Evolutionary conservation across 2,113 vertebrate species (phyloP), one percentile per base, ranked within the genome.

Genomic region (Chaenogobius annularis): DNA sequence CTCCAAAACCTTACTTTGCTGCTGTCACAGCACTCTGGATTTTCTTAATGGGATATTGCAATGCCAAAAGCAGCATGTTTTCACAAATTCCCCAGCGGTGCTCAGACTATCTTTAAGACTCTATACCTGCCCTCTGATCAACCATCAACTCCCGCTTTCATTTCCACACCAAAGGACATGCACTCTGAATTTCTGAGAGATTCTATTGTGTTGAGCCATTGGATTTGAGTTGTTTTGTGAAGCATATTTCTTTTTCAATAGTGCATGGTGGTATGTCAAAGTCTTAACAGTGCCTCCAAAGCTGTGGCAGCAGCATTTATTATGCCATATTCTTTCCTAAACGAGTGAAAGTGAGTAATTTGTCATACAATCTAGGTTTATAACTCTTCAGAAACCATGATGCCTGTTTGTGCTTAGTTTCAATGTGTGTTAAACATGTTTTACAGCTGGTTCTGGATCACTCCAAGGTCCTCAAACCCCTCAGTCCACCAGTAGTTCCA

Each of bases 401-500:
- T 22, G 52, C 0, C 20, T 20, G 20, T 5, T 12, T 58, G 55
- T 23, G 54, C 20, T 58, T 9, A 14, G 3, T 10, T 37, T 78
- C 66, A 73, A 11, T 35, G 9, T 58, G 22, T 77, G 19, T 20
- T 66, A 4, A 67, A 19, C 3, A 79, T 78, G 56, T 85, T 88
- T 73, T 84, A 48, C 93, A 99, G 98, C 97, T 68, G 98, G 98
- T 76, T 99, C 98, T 74, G 97, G 98, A 83, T 99, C 98, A 47
- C 95, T 98, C 88, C 98, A 99, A 91, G 98, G 98, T 63, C 98
- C 98, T 73, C 98, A 99, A 89, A 99, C 98, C 14, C 98, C 98
- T 79, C 97, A 98, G 92, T 99, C 97, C 75, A 98, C 97, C 84
- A 98, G 95, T 92, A 98, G 98, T 89, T 99, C 98, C 7, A 99